phyloP scores from a whole-genome alignment of 2,797 vertebrate species.

The Delichon dasypus region DNA sequence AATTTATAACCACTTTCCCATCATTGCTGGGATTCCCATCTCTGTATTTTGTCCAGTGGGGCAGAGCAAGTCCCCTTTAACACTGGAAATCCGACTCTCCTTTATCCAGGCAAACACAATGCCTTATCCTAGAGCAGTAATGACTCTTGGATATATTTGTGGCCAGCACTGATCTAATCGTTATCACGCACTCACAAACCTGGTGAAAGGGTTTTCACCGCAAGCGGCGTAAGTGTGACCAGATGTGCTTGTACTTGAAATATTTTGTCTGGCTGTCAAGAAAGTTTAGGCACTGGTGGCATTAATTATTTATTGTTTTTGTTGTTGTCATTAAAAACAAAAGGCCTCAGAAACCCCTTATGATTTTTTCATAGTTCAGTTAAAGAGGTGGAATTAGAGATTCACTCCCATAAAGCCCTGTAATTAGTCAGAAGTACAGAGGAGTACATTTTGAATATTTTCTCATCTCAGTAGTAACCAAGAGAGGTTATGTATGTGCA shows the following conservation, averaged over 20 bases:
- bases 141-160: background rate
- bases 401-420: background rate
- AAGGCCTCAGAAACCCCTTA: background rate
- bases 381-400: background rate
- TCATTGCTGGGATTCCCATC: background rate
- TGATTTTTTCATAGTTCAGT: background rate
- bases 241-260: background rate
- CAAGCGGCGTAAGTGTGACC: background rate
- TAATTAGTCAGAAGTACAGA: background rate
- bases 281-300: background rate
- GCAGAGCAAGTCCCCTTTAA: background rate
- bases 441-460: background rate
- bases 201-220: background rate
- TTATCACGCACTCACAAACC: background rate
- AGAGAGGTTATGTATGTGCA: background rate
- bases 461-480: background rate
- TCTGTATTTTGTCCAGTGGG: background rate
- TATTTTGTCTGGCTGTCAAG: background rate
- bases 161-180: background rate
- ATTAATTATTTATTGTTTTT: background rate
- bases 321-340: background rate
- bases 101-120: background rate
- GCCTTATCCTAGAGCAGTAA: background rate
- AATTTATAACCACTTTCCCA: background rate
- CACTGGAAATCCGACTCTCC: background rate